phyloP scores from a whole-genome alignment of 2,797 vertebrate species.

The Intellagama lesueurii region DNA sequence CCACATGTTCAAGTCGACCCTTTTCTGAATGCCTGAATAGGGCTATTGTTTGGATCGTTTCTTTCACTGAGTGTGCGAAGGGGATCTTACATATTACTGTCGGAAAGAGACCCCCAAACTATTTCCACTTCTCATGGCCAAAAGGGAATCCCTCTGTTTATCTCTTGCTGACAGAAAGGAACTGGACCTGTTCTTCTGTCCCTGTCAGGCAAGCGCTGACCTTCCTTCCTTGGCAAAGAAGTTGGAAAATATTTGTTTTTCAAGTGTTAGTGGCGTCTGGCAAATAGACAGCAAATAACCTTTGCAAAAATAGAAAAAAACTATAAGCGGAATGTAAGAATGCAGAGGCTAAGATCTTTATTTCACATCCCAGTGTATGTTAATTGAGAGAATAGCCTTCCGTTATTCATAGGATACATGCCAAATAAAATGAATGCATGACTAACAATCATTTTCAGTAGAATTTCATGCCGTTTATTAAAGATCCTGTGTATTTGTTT shows the following conservation, averaged over 20 bases:
- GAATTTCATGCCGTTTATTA: constrained; percentile 1
- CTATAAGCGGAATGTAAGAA: not conserved
- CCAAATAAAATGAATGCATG: constrained; percentile 19
- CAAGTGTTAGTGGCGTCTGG: constrained; percentile 45
- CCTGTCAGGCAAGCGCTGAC: constrained; percentile 47
- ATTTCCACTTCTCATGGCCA: constrained; percentile 62
- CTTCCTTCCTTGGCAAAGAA: constrained; percentile 63
- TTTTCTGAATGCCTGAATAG: no score
- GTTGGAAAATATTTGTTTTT: constrained; percentile 57
- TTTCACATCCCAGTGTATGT: constrained; percentile 4
- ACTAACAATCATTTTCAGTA: not conserved
- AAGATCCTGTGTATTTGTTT: constrained; percentile 22
- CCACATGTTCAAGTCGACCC: no score
- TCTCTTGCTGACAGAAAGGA: constrained; percentile 48
- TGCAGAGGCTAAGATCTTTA: not conserved
- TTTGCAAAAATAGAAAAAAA: constrained; percentile 17
- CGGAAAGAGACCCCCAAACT: constrained; percentile 52
- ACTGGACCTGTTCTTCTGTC: constrained; percentile 49
- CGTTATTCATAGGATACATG: not conserved
- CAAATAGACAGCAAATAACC: constrained; percentile 38
- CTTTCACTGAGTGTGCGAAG: not conserved
- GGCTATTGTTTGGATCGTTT: not conserved
- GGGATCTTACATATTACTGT: constrained; percentile 30
- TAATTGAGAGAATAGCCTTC: constrained; percentile 13
- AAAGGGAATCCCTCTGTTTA: constrained; percentile 70